Evolutionary conservation across 2,888 invertebrate species (phyloP), one percentile per base, ranked within the genome.

Genomic region (Tetramorium bicarinatum): DNA sequence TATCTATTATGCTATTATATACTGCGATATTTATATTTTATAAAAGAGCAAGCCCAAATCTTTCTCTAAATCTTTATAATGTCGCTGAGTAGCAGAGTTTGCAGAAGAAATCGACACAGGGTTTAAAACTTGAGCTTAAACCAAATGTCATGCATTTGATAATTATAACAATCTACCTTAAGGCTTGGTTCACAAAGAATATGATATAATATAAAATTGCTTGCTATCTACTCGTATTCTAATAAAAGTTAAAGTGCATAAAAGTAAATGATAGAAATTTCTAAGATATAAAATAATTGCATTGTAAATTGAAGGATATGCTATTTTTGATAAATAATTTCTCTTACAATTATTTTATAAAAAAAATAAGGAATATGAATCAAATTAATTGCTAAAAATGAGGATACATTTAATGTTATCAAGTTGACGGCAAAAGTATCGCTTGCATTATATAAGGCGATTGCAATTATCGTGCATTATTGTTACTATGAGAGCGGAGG

Each of bases 71-170:
- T 54, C 72, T 66, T 76, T 56, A 85, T 21, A 83, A 56, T 54
- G 54, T 34, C 74, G 34, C 83, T 74, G 49, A 81, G 82, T 83
- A 83, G 76, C 77, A 82, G 91, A 92, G 92, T 88, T 92, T 91
- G 92, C 92, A 93, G 93, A 93, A 92, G 92, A 93, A 93, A 92
- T 91, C 89, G 92, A 92, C 84, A 92, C 91, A 91, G 91, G 87
- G 86, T 88, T 87, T 54, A 74, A 83, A 84, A 83, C 56, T 82
- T 79, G 84, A 62, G 54, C 56, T 66, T 52, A 80, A 81, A 13
- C 72, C 88, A 82, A 83, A 86, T 67, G 21, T 82, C 90, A 90
- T 90, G 90, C 89, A 90, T 83, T 83, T 44, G 34, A 69, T 38
- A 66, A 77, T 66, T 25, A 4, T 34, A 76, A 44, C 15, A 18